phyloP scores from a whole-genome alignment of 2,113 vertebrate species.

The Pristiophorus japonicus region DNA sequence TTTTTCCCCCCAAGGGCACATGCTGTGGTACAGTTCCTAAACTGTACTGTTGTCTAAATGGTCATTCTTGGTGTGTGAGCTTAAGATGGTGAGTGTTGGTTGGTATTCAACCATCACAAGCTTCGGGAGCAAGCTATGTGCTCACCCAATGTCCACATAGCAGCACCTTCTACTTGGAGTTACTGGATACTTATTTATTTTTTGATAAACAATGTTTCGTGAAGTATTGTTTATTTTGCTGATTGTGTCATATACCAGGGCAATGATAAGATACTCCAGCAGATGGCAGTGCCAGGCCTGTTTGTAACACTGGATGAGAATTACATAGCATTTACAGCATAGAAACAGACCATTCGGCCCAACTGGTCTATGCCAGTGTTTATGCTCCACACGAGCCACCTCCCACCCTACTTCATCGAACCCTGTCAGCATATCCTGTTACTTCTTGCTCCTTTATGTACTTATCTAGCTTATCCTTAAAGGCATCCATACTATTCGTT shows the following conservation, averaged over 20 bases:
- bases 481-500: neutral
- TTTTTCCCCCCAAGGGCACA: neutral
- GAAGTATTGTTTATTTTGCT: neutral
- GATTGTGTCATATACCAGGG: neutral
- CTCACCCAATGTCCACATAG: neutral
- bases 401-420: neutral
- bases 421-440: neutral
- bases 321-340: neutral
- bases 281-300: slow-evolving; percentile 24
- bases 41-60: neutral
- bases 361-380: neutral
- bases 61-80: neutral
- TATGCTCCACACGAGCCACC: neutral
- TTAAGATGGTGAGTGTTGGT: neutral
- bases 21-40: neutral
- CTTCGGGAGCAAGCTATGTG: neutral
- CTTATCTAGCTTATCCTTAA: neutral
- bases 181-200: neutral
- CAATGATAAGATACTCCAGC: neutral
- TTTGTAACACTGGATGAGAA: neutral
- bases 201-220: neutral
- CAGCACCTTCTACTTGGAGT: neutral
- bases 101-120: neutral
- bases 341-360: neutral
- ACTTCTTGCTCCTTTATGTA: neutral